Evolutionary conservation across 2,797 vertebrate species (phyloP).

Genomic region (Oreochromis grahami): DNA sequence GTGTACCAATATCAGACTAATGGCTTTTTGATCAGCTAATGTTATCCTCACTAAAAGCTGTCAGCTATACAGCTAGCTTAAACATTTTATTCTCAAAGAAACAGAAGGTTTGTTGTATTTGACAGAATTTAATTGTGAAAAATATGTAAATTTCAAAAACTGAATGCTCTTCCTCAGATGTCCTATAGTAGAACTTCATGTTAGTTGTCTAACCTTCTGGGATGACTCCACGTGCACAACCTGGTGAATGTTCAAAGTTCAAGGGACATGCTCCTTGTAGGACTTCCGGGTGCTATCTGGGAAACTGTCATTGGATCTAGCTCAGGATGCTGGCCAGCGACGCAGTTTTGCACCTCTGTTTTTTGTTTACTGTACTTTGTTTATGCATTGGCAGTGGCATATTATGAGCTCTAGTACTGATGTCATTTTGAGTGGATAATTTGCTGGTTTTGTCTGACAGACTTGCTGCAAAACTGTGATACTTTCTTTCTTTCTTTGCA

Average conservation of each 20-base stretch:
- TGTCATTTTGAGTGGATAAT: neutral
- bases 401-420: neutral
- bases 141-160: neutral
- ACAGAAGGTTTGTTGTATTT: neutral
- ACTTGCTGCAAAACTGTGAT: neutral
- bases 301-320: neutral
- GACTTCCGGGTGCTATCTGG: neutral
- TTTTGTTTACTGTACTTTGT: neutral
- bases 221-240: neutral
- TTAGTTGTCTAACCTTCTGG: neutral
- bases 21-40: neutral
- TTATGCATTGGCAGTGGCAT: neutral
- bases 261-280: neutral
- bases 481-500: neutral
- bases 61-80: neutral
- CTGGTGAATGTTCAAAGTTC: neutral
- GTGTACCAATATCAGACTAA: neutral
- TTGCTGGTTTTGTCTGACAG: neutral
- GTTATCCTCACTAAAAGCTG: neutral
- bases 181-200: neutral
- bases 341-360: neutral
- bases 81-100: neutral
- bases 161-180: neutral
- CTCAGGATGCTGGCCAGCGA: neutral
- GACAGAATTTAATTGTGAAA: neutral